Evolutionary conservation across 53 echinoderm and acorn worm species (phyloP).

Genomic region (Holothuria leucospilota): DNA sequence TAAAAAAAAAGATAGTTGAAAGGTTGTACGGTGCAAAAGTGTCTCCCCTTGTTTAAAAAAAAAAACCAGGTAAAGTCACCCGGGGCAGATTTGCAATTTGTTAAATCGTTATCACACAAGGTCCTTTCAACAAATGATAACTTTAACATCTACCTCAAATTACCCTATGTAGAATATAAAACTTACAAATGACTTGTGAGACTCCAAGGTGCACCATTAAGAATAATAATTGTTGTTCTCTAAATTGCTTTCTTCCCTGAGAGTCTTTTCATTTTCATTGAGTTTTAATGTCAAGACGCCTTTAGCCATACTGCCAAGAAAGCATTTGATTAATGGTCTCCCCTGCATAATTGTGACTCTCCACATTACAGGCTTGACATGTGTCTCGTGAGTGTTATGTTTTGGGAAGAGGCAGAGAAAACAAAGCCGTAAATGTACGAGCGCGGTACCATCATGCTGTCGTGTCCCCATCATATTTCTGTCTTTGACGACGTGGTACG

Average conservation of each 20-base stretch:
- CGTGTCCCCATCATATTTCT: constrained; percentile 24
- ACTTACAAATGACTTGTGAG: constrained; percentile 10
- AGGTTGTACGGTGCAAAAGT: background rate
- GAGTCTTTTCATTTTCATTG: constrained; percentile 3
- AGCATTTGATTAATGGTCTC: constrained; percentile 39
- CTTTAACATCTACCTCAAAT: constrained; percentile 4
- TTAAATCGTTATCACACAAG: constrained; percentile 31
- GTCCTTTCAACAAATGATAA: background rate
- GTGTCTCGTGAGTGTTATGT: constrained; percentile 22
- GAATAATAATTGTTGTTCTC: constrained; percentile 34
- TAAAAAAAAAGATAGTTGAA: background rate
- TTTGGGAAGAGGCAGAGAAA: background rate
- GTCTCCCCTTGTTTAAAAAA: background rate
- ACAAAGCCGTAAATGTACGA: constrained; percentile 1
- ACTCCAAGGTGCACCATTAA: constrained; percentile 41
- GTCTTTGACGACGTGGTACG: constrained; percentile 22
- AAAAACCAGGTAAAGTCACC: constrained; percentile 30
- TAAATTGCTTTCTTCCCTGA: constrained; percentile 7
- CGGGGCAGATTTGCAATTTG: constrained; percentile 38
- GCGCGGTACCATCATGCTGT: background rate
- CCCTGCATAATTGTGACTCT: constrained; percentile 26
- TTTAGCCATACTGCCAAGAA: constrained; percentile 21
- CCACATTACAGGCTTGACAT: constrained; percentile 25
- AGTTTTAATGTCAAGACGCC: constrained; percentile 17
- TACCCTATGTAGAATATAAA: constrained; percentile 11